phyloP scores from a whole-genome alignment of 2,113 vertebrate species.

The Carettochelys insculpta region DNA sequence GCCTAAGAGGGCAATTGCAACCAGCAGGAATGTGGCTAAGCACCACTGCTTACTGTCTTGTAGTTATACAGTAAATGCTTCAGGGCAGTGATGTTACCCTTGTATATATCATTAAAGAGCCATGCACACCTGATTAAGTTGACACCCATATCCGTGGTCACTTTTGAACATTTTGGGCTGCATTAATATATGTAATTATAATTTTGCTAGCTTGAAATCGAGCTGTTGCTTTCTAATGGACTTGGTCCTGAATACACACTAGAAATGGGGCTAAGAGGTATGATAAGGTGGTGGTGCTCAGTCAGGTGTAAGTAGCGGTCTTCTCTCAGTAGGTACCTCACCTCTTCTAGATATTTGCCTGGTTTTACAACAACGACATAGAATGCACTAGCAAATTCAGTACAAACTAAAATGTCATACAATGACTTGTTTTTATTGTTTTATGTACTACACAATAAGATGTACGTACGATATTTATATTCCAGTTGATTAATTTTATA shows the following conservation, averaged over 20 bases:
- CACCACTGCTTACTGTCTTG: neutral
- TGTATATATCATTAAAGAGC: neutral
- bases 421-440: too few species aligned
- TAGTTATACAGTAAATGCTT: neutral
- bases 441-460: too few species aligned
- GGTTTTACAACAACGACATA: too few species aligned
- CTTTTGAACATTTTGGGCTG: neutral
- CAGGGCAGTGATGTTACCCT: neutral
- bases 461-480: too few species aligned
- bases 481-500: too few species aligned
- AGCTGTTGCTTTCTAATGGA: neutral
- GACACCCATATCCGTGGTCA: accelerated
- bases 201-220: neutral
- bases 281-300: neutral
- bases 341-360: too few species aligned
- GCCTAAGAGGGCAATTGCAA: neutral
- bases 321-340: too few species aligned
- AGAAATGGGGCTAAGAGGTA: neutral
- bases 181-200: neutral
- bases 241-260: neutral
- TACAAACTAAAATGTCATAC: too few species aligned
- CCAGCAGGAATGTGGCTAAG: neutral
- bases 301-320: too few species aligned
- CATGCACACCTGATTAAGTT: neutral
- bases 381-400: too few species aligned